These are phyloP conservation scores for Leptinotarsa lineolata DNA, from an alignment of 1,140 invertebrate genomes.

Conservation along the genomic window DNA sequence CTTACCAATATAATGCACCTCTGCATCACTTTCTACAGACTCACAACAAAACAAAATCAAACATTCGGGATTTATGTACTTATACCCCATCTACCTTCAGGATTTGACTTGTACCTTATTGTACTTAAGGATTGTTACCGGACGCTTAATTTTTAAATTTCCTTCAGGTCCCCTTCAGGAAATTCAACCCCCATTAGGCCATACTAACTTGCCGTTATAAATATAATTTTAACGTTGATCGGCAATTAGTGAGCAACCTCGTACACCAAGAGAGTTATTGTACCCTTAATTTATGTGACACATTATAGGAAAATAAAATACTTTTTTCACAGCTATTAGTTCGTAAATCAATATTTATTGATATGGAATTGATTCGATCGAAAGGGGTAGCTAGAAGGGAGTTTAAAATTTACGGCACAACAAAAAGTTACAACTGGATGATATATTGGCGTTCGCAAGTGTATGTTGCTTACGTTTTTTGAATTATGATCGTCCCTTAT, in stretches of 20 bases:
- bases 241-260: constrained; percentile 14
- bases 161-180: background rate
- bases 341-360: constrained; percentile 54
- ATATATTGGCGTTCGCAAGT: constrained; percentile 47
- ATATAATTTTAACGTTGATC: constrained; percentile 15
- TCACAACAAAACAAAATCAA: no score
- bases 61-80: no score
- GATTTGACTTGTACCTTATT: no score
- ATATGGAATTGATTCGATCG: constrained; percentile 47
- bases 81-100: no score
- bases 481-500: constrained; percentile 42
- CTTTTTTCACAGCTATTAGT: constrained; percentile 49
- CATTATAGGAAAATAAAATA: constrained; percentile 52
- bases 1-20: no score
- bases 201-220: constrained; percentile 10
- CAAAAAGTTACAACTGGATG: constrained; percentile 37
- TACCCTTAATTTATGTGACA: constrained; percentile 45
- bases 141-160: no score
- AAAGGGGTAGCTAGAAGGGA: constrained; percentile 39
- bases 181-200: background rate
- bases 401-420: constrained; percentile 48
- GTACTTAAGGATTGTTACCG: no score
- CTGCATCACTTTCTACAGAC: no score
- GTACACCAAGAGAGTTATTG: constrained; percentile 15
- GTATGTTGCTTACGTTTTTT: constrained; percentile 46